phyloP scores from a whole-genome alignment of 2,113 vertebrate genomes.

The Brachypodius melanocephalos region DNA sequence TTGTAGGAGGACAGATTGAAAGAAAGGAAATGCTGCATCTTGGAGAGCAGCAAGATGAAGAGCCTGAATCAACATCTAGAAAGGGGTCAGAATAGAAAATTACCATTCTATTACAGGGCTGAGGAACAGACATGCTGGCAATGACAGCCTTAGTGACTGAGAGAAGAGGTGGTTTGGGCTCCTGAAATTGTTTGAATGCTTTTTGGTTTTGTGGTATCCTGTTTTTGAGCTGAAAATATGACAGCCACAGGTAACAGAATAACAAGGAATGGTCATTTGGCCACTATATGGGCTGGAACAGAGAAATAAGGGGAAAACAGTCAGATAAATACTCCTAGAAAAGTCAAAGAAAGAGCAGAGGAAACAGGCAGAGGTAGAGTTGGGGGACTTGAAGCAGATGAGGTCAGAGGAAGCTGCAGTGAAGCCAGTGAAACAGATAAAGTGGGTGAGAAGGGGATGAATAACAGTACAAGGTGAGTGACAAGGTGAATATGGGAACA shows the following conservation, averaged over 20 bases:
- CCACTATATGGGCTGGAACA: not conserved
- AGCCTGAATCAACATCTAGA: not conserved
- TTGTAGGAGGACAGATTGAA: not conserved
- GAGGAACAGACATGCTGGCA: not conserved
- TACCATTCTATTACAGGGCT: not conserved
- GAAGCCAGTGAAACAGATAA: not conserved
- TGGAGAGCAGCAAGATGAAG: not conserved
- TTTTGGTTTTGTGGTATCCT: not conserved
- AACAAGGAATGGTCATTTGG: not conserved
- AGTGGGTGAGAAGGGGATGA: not conserved
- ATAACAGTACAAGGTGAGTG: not conserved
- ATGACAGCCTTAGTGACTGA: not conserved
- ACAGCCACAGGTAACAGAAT: not conserved
- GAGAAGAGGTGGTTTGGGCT: not conserved
- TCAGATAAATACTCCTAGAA: not conserved
- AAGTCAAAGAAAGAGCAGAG: not conserved
- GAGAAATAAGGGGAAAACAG: not conserved
- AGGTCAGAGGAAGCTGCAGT: not conserved
- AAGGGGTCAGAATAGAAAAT: not conserved
- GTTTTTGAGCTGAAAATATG: not conserved
- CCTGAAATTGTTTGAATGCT: not conserved
- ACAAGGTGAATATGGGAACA: not conserved
- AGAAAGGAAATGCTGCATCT: not conserved
- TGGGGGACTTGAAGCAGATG: not conserved
- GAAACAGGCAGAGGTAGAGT: not conserved